phyloP scores from a whole-genome alignment of 2,113 vertebrate species.

The Cariama cristata region DNA sequence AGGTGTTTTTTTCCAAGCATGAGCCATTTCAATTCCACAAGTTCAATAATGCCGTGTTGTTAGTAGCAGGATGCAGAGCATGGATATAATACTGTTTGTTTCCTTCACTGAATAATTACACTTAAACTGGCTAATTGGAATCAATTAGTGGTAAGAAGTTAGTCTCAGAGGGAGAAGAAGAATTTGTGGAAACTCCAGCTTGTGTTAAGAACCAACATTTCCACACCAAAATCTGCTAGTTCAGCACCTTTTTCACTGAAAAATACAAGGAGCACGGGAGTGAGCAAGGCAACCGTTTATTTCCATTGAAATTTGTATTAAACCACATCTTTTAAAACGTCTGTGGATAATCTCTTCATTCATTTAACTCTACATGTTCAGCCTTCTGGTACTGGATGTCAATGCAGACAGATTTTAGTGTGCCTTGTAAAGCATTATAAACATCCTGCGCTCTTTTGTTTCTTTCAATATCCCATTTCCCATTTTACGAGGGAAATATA shows the following conservation, averaged over 20 bases:
- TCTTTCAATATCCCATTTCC: background rate
- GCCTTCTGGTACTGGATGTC: background rate
- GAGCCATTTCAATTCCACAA: background rate
- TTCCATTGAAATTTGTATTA: background rate
- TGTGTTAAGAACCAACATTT: background rate
- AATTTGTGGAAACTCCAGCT: background rate
- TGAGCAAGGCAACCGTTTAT: background rate
- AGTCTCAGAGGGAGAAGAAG: background rate
- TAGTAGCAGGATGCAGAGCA: background rate
- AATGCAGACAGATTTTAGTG: background rate
- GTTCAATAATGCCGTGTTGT: background rate
- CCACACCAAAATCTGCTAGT: background rate
- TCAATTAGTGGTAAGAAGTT: constrained; percentile 41
- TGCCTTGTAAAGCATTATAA: background rate
- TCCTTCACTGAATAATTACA: constrained; percentile 45
- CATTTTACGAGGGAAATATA: background rate
- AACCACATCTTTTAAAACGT: background rate
- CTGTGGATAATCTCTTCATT: background rate
- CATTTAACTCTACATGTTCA: background rate
- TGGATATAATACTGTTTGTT: constrained; percentile 11
- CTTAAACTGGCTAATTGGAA: constrained; percentile 38
- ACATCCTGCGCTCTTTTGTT: background rate
- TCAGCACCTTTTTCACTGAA: background rate
- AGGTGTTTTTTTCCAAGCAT: background rate
- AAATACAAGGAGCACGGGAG: background rate